These are phyloP conservation scores for Catocala fraxini DNA, from an alignment of 2,888 invertebrate species.

Conservation along the genomic window DNA sequence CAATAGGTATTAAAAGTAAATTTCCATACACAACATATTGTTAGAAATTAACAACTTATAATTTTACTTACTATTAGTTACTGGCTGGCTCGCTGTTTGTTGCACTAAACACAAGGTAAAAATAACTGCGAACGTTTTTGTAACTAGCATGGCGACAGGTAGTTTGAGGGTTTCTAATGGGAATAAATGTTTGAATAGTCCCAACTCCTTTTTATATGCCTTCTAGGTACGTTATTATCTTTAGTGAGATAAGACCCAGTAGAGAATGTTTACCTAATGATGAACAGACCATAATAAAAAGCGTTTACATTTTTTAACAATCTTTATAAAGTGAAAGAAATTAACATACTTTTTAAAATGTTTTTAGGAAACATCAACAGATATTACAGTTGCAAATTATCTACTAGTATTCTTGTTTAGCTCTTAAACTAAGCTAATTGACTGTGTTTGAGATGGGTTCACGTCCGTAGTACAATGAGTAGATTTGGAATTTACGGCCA, in stretches of 20 bases:
- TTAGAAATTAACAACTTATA: neutral
- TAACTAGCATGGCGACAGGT: slow-evolving; percentile 62
- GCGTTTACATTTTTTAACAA: slow-evolving; percentile 51
- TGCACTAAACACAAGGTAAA: slow-evolving; percentile 63
- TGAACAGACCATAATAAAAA: slow-evolving; percentile 64
- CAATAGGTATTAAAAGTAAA: no score
- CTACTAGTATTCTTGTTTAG: no score
- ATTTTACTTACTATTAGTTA: slow-evolving; percentile 68
- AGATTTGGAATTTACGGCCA: no score
- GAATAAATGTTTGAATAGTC: slow-evolving; percentile 74
- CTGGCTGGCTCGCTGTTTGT: slow-evolving; percentile 67
- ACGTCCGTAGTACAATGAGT: no score
- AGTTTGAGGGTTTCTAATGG: slow-evolving; percentile 52
- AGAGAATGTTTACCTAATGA: slow-evolving; percentile 85
- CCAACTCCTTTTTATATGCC: slow-evolving; percentile 73
- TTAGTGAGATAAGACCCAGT: slow-evolving; percentile 71
- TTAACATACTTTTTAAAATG: no score
- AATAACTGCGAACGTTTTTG: slow-evolving; percentile 58
- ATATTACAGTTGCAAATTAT: no score
- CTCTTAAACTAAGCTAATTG: no score
- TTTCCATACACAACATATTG: no score
- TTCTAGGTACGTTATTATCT: slow-evolving; percentile 74
- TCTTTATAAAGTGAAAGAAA: no score
- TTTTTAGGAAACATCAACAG: no score
- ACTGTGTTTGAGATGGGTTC: no score